Conservation (phyloP, 2,888 invertebrate genomes). For the Drosophila lutescens region DNA sequence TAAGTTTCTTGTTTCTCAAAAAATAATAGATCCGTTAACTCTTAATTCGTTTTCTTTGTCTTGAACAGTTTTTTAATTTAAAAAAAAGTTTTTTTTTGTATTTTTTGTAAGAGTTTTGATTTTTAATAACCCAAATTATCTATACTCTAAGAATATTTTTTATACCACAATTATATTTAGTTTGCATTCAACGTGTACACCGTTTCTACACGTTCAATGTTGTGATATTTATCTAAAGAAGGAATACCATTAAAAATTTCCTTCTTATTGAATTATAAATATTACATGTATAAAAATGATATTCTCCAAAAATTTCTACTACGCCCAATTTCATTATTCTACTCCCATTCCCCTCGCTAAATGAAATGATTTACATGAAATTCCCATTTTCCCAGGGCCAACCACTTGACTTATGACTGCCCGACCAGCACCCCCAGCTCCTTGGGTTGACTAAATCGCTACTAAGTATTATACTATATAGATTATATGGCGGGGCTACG, state of each 20-base stretch:
- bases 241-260: no score
- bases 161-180: no score
- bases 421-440: neutral
- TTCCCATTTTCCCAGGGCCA: constrained; percentile 43
- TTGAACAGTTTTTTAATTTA: neutral
- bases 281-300: neutral
- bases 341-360: neutral
- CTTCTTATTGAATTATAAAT: neutral
- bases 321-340: constrained; percentile 3
- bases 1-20: constrained; percentile 41
- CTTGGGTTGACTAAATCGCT: constrained; percentile 47
- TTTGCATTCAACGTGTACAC: no score
- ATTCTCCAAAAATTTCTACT: neutral
- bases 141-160: no score
- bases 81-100: neutral
- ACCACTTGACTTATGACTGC: constrained; percentile 36
- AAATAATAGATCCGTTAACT: constrained; percentile 6
- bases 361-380: constrained; percentile 38
- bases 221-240: neutral
- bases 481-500: constrained; percentile 64
- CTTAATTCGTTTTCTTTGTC: constrained; percentile 4
- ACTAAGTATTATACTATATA: constrained; percentile 72
- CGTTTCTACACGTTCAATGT: no score
- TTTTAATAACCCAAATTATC: no score
- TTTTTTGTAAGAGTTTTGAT: neutral